These are phyloP conservation scores for Diacarnus erythraeanus DNA, from an alignment of 37 sponge, comb jelly and placozoan genomes.

Conservation along the genomic window DNA sequence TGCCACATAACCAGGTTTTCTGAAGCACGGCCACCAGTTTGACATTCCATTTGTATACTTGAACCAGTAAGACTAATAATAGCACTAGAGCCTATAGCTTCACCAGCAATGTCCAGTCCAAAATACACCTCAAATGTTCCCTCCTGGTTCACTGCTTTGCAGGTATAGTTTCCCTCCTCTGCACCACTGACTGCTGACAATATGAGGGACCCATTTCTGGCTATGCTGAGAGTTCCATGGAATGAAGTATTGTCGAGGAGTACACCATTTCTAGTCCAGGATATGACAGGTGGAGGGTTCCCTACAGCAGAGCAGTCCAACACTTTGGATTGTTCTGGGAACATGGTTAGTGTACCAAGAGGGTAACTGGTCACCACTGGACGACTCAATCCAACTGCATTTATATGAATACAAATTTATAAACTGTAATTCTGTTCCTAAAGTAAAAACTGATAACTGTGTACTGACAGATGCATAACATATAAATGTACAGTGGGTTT, in stretches of 20 bases:
- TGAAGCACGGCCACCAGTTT: neutral
- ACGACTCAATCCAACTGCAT: neutral
- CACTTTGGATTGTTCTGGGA: neutral
- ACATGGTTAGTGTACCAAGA: neutral
- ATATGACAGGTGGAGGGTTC: constrained; percentile 22
- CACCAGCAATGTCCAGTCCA: neutral
- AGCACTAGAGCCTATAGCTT: neutral
- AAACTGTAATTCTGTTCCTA: too few species aligned
- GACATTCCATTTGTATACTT: neutral
- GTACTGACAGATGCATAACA: too few species aligned
- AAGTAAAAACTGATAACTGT: too few species aligned
- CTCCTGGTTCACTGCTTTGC: constrained; percentile 9
- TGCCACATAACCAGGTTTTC: neutral
- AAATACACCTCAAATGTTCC: neutral
- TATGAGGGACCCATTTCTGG: constrained; percentile 15
- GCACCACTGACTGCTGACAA: neutral
- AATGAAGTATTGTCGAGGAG: neutral
- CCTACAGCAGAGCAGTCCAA: constrained; percentile 33
- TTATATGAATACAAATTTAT: neutral
- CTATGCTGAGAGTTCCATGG: neutral
- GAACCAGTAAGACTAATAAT: neutral
- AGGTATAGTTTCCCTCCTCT: constrained; percentile 13
- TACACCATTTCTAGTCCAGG: constrained; percentile 22
- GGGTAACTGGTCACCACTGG: neutral
- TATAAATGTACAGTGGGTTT: too few species aligned